Conservation (phyloP, 2,888 invertebrate species). For the Hoplodrina ambigua region DNA sequence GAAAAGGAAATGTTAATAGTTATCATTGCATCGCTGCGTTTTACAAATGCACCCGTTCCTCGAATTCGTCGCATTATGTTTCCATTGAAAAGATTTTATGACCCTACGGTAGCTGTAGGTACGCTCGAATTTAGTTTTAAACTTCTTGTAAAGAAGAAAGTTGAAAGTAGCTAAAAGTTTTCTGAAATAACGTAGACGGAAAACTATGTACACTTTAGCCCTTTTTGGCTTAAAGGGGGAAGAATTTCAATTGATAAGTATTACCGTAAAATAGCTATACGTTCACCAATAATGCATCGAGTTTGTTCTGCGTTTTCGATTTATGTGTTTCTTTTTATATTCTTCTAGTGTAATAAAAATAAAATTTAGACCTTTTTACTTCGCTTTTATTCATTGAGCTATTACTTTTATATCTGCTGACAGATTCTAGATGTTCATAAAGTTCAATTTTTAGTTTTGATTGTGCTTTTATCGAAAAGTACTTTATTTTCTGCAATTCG, state of each 20-base stretch:
- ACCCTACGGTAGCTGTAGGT: constrained; percentile 23
- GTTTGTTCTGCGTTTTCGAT: constrained; percentile 37
- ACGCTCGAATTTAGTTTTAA: constrained; percentile 55
- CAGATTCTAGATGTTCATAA: constrained; percentile 52
- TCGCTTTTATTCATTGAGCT: constrained; percentile 64
- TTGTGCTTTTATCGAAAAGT: constrained; percentile 35
- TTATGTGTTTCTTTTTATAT: constrained; percentile 39
- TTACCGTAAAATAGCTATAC: constrained; percentile 20
- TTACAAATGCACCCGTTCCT: constrained; percentile 26
- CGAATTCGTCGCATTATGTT: constrained; percentile 29
- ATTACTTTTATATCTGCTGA: constrained; percentile 64
- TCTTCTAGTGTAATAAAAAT: constrained; percentile 59
- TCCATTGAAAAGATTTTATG: constrained; percentile 34
- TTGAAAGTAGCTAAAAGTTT: constrained; percentile 38
- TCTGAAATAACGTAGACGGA: constrained; percentile 9
- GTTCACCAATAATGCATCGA: constrained; percentile 29
- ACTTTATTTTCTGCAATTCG: neutral
- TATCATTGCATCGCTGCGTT: constrained; percentile 15
- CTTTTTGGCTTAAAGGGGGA: constrained; percentile 27
- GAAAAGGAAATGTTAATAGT: constrained; percentile 18
- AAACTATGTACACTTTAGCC: constrained; percentile 31
- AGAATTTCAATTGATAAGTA: constrained; percentile 24
- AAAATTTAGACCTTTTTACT: constrained; percentile 60
- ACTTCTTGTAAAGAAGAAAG: constrained; percentile 38
- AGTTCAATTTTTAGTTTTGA: constrained; percentile 39